Percentiles rank a stretch among this genome's conserved stretches.
Evolutionary conservation across 2,113 vertebrate species (phyloP).

Genomic region (Pomatostomus ruficeps): DNA sequence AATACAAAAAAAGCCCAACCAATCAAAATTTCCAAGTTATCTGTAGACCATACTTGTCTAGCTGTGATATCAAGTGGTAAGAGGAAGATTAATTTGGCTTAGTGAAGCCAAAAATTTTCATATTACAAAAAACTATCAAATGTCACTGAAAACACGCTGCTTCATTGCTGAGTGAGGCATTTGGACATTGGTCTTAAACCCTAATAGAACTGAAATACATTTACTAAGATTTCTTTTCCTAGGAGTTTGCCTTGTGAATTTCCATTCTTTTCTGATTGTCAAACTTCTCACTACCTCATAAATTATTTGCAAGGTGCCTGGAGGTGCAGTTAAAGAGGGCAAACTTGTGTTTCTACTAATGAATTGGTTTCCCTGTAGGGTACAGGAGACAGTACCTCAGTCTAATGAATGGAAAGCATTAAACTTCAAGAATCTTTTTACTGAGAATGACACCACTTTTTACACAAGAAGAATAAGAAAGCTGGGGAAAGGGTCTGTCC

Average conservation of each 20-base stretch:
- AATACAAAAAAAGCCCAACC: background rate
- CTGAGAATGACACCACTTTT: background rate
- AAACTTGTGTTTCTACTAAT: constrained; percentile 57
- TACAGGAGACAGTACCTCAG: background rate
- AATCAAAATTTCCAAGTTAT: background rate
- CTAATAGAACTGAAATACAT: background rate
- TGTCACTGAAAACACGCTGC: background rate
- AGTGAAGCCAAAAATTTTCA: background rate
- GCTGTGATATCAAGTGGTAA: background rate
- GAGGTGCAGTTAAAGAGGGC: constrained; percentile 47
- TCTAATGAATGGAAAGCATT: constrained; percentile 17
- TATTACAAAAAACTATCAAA: background rate
- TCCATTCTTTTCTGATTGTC: constrained; percentile 29
- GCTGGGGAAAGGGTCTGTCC: background rate
- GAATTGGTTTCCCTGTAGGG: constrained; percentile 46
- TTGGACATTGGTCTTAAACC: background rate
- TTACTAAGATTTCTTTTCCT: background rate
- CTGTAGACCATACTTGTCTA: background rate
- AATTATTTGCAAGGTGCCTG: constrained; percentile 54
- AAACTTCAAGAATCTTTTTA: background rate
- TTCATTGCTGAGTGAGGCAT: background rate
- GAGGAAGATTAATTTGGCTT: background rate
- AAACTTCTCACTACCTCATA: constrained; percentile 14
- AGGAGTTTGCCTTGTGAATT: background rate
- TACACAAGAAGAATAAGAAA: background rate